These are phyloP conservation scores for Isichthys henryi DNA, from an alignment of 2,113 vertebrate genomes.

Conservation along the genomic window DNA sequence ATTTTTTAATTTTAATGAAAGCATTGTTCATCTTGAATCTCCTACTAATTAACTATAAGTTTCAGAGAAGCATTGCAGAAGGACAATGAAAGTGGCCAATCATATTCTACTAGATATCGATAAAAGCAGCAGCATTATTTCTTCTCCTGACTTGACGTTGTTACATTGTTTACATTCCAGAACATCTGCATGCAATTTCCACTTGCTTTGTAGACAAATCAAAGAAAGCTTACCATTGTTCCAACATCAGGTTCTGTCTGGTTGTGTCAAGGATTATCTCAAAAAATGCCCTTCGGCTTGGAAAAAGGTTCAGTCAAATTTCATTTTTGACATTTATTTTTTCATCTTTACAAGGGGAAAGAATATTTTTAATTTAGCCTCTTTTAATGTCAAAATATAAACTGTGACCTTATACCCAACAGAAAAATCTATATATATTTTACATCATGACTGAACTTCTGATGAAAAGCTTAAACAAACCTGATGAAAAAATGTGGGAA, in stretches of 20 bases:
- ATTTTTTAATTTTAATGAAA: constrained; percentile 19
- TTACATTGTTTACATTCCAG: neutral
- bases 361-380: neutral
- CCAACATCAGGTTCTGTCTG: neutral
- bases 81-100: neutral
- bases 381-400: neutral
- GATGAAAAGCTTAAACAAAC: neutral
- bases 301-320: neutral
- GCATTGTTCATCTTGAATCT: neutral
- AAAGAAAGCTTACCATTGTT: neutral
- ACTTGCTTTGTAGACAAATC: neutral
- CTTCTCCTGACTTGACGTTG: neutral
- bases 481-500: neutral
- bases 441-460: neutral
- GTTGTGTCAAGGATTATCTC: neutral
- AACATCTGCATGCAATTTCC: neutral
- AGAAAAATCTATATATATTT: neutral
- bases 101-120: neutral
- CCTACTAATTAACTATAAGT: neutral
- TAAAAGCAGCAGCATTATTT: neutral
- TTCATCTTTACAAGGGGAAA: neutral
- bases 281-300: neutral
- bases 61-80: neutral
- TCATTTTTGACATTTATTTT: neutral
- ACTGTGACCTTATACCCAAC: neutral